Percentiles rank a stretch among this genome's conserved stretches.
These are phyloP conservation scores for Crocuta crocuta DNA, from an alignment of 2,113 vertebrate species.

Conservation along the genomic window DNA sequence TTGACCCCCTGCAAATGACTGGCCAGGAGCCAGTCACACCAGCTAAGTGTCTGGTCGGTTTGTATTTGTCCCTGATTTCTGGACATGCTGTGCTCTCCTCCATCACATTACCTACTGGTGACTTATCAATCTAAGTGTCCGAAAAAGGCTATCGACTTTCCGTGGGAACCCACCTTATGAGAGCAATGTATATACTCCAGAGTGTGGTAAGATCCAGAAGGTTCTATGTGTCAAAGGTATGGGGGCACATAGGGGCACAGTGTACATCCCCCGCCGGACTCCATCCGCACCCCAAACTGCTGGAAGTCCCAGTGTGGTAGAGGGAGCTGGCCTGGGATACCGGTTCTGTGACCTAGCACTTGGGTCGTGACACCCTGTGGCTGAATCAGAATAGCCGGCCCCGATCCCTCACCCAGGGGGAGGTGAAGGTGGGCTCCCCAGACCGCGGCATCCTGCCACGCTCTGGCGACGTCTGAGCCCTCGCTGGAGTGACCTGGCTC, in stretches of 20 bases:
- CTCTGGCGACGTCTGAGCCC: neutral
- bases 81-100: neutral
- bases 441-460: neutral
- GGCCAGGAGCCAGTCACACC: neutral
- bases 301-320: neutral
- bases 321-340: neutral
- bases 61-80: neutral
- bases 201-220: neutral
- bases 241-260: rapidly evolving
- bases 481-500: no score
- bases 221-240: rapidly evolving
- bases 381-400: no score
- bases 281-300: neutral
- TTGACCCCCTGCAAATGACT: neutral
- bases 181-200: neutral
- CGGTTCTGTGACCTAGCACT: neutral
- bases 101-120: neutral
- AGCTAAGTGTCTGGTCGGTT: neutral
- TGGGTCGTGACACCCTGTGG: no score
- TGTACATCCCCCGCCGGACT: rapidly evolving
- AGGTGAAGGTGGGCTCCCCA: neutral
- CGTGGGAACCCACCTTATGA: no score
- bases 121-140: no score
- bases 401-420: rapidly evolving
- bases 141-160: neutral